Conservation (phyloP, 1,140 invertebrate species). For the Lordiphosa stackelbergi region DNA sequence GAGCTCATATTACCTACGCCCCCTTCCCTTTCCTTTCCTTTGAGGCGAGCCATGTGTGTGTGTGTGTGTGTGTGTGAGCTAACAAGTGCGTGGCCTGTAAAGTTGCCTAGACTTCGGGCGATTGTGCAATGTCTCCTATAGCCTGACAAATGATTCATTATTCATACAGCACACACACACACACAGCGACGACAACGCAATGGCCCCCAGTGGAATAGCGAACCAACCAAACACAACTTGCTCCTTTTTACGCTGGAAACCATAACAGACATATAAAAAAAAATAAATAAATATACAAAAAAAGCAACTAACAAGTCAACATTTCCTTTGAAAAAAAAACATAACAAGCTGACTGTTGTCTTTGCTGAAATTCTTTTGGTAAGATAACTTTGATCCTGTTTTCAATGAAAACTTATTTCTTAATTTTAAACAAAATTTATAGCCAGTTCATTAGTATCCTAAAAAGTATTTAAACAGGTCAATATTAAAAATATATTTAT, state of each 20-base stretch:
- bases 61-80: constrained; percentile 16
- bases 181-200: constrained; percentile 21
- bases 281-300: constrained; percentile 30
- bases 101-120: constrained; percentile 45
- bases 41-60: constrained; percentile 8
- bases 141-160: constrained; percentile 70
- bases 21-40: not conserved
- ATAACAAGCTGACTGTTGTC: no score
- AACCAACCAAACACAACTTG: constrained; percentile 27
- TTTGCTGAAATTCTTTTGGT: no score
- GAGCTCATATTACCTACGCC: constrained; percentile 52
- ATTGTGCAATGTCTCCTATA: constrained; percentile 49
- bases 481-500: no score
- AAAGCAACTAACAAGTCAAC: constrained; percentile 33
- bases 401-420: no score
- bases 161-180: constrained; percentile 47
- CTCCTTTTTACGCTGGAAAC: constrained; percentile 9
- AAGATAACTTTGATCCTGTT: no score
- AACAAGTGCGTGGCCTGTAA: constrained; percentile 41
- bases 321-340: constrained; percentile 6
- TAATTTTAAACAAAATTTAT: no score
- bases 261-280: constrained; percentile 6
- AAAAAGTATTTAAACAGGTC: no score
- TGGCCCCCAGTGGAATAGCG: constrained; percentile 52
- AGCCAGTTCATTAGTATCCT: no score